phyloP scores from a whole-genome alignment of 2,888 invertebrate species.

The Cantharis rustica region DNA sequence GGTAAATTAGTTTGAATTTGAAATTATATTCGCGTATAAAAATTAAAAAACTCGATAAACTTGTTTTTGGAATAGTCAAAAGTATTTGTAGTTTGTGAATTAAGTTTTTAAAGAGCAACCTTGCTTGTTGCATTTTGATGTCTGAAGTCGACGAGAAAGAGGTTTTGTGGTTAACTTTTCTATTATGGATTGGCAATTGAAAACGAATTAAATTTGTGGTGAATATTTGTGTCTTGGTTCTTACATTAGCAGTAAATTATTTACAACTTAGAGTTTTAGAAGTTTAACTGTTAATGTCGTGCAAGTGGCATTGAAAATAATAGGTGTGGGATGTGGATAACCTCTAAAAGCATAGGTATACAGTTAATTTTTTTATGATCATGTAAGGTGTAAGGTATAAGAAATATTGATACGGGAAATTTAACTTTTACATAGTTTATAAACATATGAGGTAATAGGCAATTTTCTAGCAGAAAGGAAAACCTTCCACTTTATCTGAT shows the following conservation, averaged over 20 bases:
- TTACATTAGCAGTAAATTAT: background rate
- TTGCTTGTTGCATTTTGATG: background rate
- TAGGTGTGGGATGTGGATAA: conserved; percentile 22
- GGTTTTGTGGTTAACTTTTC: background rate
- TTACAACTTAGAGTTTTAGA: background rate
- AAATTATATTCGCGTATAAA: background rate
- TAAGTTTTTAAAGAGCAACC: background rate
- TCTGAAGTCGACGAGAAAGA: background rate
- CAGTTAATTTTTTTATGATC: conserved; percentile 6
- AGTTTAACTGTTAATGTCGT: conserved; percentile 13
- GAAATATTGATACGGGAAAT: background rate
- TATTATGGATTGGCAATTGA: background rate
- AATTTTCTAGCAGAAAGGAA: background rate
- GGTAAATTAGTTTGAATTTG: background rate
- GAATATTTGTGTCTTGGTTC: background rate
- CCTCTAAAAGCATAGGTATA: conserved; percentile 10
- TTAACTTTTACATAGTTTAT: background rate
- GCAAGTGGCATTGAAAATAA: conserved; percentile 21
- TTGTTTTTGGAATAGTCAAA: background rate
- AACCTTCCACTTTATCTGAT: background rate
- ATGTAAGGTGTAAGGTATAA: background rate
- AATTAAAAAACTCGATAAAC: background rate
- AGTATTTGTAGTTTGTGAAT: background rate
- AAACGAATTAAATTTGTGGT: background rate
- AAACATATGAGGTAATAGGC: no score